phyloP scores from a whole-genome alignment of 2,113 vertebrate species.

The Notarius lentiginosus region DNA sequence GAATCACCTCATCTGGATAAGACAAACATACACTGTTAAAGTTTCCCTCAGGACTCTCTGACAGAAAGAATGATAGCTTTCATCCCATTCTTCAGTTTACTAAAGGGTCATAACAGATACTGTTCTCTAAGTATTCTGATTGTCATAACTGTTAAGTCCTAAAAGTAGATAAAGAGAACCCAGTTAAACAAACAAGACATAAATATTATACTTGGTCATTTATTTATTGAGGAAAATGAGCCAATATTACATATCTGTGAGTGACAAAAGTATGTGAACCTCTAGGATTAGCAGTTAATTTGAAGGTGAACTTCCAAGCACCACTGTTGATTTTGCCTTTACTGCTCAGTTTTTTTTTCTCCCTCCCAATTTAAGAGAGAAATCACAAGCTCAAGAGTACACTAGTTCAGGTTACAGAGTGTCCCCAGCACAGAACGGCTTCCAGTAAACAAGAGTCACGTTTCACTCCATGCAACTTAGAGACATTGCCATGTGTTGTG shows the following conservation, averaged over 20 bases:
- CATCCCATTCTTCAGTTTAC: neutral
- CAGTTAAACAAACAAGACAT: too few relatives aligned
- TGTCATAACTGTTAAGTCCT: neutral
- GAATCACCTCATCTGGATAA: neutral
- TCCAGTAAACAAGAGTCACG: constrained; percentile 45
- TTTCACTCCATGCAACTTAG: constrained; percentile 28
- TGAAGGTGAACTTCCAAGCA: too few relatives aligned
- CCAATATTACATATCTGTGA: too few relatives aligned
- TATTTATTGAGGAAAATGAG: too few relatives aligned
- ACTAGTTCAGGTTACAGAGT: constrained; percentile 29
- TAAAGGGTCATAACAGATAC: neutral
- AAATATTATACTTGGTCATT: too few relatives aligned
- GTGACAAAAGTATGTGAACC: too few relatives aligned
- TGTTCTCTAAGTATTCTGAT: neutral
- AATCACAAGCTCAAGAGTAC: neutral
- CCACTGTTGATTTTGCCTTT: neutral
- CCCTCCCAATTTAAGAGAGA: neutral
- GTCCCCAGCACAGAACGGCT: neutral
- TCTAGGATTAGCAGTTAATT: too few relatives aligned
- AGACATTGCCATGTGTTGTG: neutral
- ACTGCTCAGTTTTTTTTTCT: neutral
- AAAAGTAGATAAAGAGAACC: too few relatives aligned
- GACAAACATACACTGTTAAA: neutral
- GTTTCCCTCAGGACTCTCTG: neutral
- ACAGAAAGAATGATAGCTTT: neutral